Conservation (phyloP, 2,888 invertebrate species). For the Drosophila anceps region DNA sequence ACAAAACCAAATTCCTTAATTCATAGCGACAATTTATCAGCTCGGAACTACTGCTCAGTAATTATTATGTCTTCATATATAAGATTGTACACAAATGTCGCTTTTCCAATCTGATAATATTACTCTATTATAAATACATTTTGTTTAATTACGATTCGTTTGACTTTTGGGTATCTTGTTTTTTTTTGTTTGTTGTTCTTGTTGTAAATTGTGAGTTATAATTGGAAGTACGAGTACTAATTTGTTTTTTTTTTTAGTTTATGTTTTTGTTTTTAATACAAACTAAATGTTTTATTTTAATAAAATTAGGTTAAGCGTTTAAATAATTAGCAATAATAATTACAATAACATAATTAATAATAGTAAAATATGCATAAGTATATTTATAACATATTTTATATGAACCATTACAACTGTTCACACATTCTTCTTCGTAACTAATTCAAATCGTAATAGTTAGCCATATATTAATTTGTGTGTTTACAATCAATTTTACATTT, state of each 20-base stretch:
- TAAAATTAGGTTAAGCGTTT: constrained; percentile 73
- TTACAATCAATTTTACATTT: constrained; percentile 55
- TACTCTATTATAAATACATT: constrained; percentile 76
- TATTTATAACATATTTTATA: constrained; percentile 53
- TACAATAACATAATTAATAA: constrained; percentile 52
- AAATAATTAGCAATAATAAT: constrained; percentile 76
- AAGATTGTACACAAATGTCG: constrained; percentile 13
- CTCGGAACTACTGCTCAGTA: constrained; percentile 12
- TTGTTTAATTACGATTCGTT: constrained; percentile 42
- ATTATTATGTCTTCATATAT: constrained; percentile 9
- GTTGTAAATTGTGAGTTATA: constrained; percentile 37
- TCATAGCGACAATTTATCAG: constrained; percentile 9
- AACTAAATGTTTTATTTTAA: constrained; percentile 61
- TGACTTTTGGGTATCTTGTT: constrained; percentile 42
- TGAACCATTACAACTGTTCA: constrained; percentile 66
- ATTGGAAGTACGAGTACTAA: constrained; percentile 72
- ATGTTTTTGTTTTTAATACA: constrained; percentile 52
- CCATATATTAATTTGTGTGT: constrained; percentile 45
- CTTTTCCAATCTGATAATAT: constrained; percentile 46
- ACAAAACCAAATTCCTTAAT: constrained; percentile 48
- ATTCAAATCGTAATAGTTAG: constrained; percentile 65
- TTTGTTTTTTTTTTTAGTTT: constrained; percentile 58
- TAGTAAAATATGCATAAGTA: constrained; percentile 69
- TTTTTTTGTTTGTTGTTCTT: constrained; percentile 20
- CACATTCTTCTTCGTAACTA: constrained; percentile 53